phyloP scores from a whole-genome alignment of 2,113 vertebrate species.

The Pristiophorus japonicus region DNA sequence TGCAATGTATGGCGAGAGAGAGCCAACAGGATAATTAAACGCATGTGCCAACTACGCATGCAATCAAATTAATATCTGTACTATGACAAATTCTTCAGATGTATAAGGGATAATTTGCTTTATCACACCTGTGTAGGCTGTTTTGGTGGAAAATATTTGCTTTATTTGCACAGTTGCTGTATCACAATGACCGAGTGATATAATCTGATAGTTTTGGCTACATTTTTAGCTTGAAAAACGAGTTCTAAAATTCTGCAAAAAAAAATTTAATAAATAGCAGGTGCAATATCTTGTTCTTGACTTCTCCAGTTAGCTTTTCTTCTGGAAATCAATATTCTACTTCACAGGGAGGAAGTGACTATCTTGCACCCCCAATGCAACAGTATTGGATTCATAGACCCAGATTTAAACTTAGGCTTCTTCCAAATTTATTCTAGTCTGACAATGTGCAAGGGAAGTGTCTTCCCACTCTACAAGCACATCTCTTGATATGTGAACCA shows the following conservation, averaged over 20 bases:
- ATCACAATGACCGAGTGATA: neutral
- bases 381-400: neutral
- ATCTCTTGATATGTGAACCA: neutral
- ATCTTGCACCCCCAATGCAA: neutral
- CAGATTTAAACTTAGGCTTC: neutral
- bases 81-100: neutral
- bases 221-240: neutral
- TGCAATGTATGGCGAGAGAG: neutral
- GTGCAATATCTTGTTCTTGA: neutral
- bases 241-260: neutral
- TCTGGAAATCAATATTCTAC: neutral
- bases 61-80: neutral
- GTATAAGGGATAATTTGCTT: neutral
- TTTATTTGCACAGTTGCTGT: neutral
- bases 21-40: neutral
- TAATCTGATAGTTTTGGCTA: neutral
- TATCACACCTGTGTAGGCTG: neutral
- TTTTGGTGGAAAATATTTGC: neutral
- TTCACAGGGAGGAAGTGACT: neutral
- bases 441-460: neutral
- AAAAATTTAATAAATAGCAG: neutral
- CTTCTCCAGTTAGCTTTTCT: neutral
- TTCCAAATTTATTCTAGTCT: neutral
- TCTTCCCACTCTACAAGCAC: neutral
- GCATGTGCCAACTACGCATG: neutral